Conservation (phyloP, 2,113 vertebrate species). For the Chroicocephalus ridibundus region DNA sequence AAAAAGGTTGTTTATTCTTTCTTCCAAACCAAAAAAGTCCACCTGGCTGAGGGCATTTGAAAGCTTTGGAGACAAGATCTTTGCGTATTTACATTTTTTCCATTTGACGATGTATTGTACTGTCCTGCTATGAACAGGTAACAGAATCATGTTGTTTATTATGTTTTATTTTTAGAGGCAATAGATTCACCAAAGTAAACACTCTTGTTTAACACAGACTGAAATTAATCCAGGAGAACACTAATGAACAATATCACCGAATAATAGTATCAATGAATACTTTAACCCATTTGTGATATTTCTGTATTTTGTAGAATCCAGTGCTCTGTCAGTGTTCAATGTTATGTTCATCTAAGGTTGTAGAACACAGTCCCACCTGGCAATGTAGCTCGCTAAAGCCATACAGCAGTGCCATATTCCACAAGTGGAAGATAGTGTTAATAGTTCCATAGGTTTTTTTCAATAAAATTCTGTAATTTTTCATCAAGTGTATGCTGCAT, state of each 20-base stretch:
- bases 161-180: background rate
- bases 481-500: background rate
- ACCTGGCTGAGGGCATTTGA: background rate
- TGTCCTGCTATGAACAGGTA: background rate
- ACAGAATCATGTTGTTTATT: background rate
- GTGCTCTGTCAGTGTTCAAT: background rate
- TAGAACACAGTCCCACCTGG: background rate
- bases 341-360: background rate
- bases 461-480: background rate
- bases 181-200: background rate
- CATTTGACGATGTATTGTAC: background rate
- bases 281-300: background rate
- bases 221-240: background rate
- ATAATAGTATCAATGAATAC: background rate
- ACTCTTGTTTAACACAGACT: background rate
- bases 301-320: background rate
- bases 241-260: background rate
- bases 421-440: background rate
- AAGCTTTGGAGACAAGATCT: background rate
- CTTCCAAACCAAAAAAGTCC: background rate
- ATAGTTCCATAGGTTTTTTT: background rate
- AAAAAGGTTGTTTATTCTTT: background rate
- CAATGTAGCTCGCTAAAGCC: background rate
- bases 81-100: background rate
- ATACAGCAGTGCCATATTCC: background rate